A percentile compares a stretch with the other conserved stretches of the same genome.
Evolutionary conservation across 2,888 invertebrate genomes (phyloP).

Genomic region (Oscheius onirici): DNA sequence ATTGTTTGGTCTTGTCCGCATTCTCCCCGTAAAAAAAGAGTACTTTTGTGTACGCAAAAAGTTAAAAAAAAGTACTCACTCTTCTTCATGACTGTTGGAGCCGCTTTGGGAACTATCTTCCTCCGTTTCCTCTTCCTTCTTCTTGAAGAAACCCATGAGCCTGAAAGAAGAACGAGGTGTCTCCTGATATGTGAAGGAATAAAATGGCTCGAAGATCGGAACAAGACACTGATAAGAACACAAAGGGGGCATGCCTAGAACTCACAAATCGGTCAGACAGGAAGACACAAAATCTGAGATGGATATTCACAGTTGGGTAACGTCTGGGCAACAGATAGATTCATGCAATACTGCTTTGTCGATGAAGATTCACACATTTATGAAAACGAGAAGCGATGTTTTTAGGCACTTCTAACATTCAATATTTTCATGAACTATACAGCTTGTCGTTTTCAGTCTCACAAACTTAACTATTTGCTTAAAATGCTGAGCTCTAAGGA

Average conservation of each 20-base stretch:
- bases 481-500: no score
- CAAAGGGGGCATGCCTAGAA: not conserved
- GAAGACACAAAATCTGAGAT: no score
- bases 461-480: no score
- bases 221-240: conserved; percentile 15
- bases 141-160: conserved; percentile 19
- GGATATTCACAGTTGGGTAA: no score
- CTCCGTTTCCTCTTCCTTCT: not conserved
- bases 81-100: not conserved
- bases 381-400: no score
- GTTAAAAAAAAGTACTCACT: conserved; percentile 4
- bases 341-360: no score
- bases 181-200: not conserved
- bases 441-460: no score
- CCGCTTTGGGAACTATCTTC: not conserved
- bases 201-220: not conserved
- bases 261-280: no score
- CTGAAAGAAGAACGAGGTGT: conserved; percentile 6
- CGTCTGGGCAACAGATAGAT: no score
- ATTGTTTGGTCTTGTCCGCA: not conserved
- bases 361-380: no score
- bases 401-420: no score
- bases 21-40: not conserved
- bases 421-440: no score
- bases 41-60: not conserved